phyloP scores from a whole-genome alignment of 1,140 invertebrate genomes.

The Manduca sexta region DNA sequence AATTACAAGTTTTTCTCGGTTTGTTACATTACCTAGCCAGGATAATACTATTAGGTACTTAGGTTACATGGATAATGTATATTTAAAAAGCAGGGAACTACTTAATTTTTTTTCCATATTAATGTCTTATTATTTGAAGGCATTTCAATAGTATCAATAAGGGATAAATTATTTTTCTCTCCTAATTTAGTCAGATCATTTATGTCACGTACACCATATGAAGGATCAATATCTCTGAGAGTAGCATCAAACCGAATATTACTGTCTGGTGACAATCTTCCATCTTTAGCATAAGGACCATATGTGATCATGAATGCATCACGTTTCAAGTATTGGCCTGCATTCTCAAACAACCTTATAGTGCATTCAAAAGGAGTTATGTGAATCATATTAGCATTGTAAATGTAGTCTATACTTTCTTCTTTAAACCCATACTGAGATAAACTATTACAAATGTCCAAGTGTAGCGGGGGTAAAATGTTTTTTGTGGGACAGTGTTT shows the following conservation, averaged over 20 bases:
- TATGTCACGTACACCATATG: conserved; percentile 88
- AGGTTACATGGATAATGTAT: too few relatives aligned
- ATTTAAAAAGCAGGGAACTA: background rate
- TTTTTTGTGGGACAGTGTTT: conserved; percentile 76
- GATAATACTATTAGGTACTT: too few relatives aligned
- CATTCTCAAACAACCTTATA: conserved; percentile 81
- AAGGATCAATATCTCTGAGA: conserved; percentile 76
- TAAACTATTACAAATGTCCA: conserved; percentile 79
- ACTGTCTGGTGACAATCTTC: conserved; percentile 83
- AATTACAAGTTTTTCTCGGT: too few relatives aligned
- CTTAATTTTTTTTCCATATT: conserved; percentile 79
- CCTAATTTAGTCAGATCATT: conserved; percentile 80
- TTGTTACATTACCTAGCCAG: too few relatives aligned
- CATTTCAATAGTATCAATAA: conserved; percentile 82
- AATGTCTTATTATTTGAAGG: conserved; percentile 91
- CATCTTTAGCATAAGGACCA: conserved; percentile 86
- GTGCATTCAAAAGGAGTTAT: conserved; percentile 82
- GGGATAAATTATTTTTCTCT: conserved; percentile 74
- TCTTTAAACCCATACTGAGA: conserved; percentile 63
- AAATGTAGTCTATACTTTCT: conserved; percentile 81
- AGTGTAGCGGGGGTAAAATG: conserved; percentile 76
- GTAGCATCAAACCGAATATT: conserved; percentile 85
- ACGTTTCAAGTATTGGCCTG: conserved; percentile 78
- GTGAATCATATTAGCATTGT: conserved; percentile 92
- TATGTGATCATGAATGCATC: conserved; percentile 86